A percentile compares a stretch with the other conserved stretches of the same genome.
These are phyloP conservation scores for Drosophila nigrodunni DNA, from an alignment of 1,140 invertebrate genomes.

Conservation along the genomic window DNA sequence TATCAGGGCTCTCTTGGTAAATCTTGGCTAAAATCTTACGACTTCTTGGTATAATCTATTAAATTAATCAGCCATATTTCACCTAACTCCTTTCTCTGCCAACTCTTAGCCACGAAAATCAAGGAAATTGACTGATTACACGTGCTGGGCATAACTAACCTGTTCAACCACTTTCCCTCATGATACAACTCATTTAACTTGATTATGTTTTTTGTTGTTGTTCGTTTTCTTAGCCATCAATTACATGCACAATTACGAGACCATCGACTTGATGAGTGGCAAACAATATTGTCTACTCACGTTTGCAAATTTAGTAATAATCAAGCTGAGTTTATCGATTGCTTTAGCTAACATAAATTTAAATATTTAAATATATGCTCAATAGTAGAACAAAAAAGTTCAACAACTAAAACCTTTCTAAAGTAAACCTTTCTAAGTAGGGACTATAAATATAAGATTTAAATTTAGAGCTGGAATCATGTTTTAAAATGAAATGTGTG, in stretches of 20 bases:
- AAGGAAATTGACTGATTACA: constrained; percentile 10
- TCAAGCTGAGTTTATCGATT: not conserved
- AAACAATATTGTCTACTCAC: constrained; percentile 7
- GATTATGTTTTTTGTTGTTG: constrained; percentile 4
- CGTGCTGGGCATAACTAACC: not conserved
- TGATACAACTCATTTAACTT: constrained; percentile 1
- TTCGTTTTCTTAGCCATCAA: constrained; percentile 15
- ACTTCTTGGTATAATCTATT: too few species aligned
- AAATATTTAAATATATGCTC: too few species aligned
- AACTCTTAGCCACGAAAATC: not conserved
- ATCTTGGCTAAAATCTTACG: too few species aligned
- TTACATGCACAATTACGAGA: constrained; percentile 20
- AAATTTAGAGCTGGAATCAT: too few species aligned
- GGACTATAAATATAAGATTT: too few species aligned
- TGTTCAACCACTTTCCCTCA: not conserved
- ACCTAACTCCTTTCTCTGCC: not conserved
- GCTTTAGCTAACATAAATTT: not conserved
- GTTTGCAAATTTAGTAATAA: constrained; percentile 12
- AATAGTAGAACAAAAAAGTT: too few species aligned
- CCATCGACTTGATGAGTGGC: constrained; percentile 1
- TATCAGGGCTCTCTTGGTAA: too few species aligned
- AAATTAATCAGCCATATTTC: not conserved
- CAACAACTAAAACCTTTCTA: too few species aligned
- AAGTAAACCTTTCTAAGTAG: too few species aligned
- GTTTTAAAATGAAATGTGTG: too few species aligned